These are phyloP conservation scores for Acromyrmex echinatior DNA, from an alignment of 1,140 invertebrate species.

Conservation along the genomic window DNA sequence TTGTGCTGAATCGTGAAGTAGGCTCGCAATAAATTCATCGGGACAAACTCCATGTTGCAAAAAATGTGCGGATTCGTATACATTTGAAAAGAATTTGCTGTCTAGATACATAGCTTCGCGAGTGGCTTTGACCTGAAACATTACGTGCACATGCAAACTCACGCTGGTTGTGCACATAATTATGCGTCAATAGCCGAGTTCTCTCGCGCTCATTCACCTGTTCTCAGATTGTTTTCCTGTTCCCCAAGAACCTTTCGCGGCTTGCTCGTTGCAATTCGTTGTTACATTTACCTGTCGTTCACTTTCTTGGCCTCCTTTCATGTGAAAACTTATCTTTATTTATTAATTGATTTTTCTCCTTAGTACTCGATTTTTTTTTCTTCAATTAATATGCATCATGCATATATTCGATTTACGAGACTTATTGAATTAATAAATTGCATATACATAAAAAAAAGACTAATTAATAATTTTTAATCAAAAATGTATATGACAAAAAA, in stretches of 20 bases:
- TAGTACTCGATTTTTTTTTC: neutral
- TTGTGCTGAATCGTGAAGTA: neutral
- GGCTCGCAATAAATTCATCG: neutral
- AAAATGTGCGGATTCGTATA: neutral
- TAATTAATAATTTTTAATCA: slow-evolving; percentile 6
- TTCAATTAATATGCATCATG: neutral
- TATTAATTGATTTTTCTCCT: slow-evolving; percentile 23
- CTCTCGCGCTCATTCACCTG: slow-evolving; percentile 56
- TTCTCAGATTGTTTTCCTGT: slow-evolving; percentile 41
- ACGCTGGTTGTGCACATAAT: slow-evolving; percentile 49
- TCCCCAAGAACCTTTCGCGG: neutral
- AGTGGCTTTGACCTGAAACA: slow-evolving; percentile 15
- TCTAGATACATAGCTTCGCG: neutral
- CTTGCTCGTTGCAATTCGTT: slow-evolving; percentile 18
- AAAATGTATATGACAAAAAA: neutral
- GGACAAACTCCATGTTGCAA: neutral
- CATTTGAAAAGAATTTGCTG: neutral
- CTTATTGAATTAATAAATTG: neutral
- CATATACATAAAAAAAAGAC: neutral
- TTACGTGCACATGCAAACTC: slow-evolving; percentile 29
- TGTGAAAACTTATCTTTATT: slow-evolving; percentile 26
- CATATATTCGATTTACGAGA: neutral
- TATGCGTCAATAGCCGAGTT: slow-evolving; percentile 52
- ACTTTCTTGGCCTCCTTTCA: slow-evolving; percentile 51
- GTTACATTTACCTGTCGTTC: slow-evolving; percentile 47